Conservation (phyloP, 92 coral and sea anemone species). For the Paramuricea clavata region DNA sequence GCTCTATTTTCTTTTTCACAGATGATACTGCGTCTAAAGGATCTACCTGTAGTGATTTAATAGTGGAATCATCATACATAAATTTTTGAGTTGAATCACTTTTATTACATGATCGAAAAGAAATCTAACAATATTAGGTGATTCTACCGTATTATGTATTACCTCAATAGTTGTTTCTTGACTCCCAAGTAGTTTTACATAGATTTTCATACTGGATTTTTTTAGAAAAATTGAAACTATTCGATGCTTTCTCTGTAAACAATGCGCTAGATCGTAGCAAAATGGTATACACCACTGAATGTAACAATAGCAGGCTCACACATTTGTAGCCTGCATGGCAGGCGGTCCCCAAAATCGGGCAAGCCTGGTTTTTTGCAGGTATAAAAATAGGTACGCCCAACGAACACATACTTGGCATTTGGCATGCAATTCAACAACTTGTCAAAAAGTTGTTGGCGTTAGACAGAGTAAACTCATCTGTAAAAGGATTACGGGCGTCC, state of each 20-base stretch:
- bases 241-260: neutral
- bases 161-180: slow-evolving; percentile 82
- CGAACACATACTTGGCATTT: too few relatives aligned
- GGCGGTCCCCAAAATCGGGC: too few relatives aligned
- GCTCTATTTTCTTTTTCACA: slow-evolving; percentile 74
- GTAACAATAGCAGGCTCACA: neutral
- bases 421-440: too few relatives aligned
- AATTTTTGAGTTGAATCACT: neutral
- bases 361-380: too few relatives aligned
- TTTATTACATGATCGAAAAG: neutral
- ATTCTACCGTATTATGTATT: slow-evolving; percentile 3
- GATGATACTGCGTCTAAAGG: slow-evolving; percentile 70
- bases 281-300: neutral
- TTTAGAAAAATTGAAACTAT: neutral
- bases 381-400: neutral
- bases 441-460: too few relatives aligned
- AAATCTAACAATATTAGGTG: neutral
- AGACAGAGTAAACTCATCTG: too few relatives aligned
- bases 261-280: slow-evolving; percentile 4
- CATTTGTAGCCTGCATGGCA: too few relatives aligned
- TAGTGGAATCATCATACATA: neutral
- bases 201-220: slow-evolving; percentile 68
- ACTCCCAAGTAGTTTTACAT: slow-evolving; percentile 79
- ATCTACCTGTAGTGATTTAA: slow-evolving; percentile 63
- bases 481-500: too few relatives aligned